Base-by-base conservation (phyloP, 2,888 invertebrate genomes). In the Hoplodrina blanda region DNA sequence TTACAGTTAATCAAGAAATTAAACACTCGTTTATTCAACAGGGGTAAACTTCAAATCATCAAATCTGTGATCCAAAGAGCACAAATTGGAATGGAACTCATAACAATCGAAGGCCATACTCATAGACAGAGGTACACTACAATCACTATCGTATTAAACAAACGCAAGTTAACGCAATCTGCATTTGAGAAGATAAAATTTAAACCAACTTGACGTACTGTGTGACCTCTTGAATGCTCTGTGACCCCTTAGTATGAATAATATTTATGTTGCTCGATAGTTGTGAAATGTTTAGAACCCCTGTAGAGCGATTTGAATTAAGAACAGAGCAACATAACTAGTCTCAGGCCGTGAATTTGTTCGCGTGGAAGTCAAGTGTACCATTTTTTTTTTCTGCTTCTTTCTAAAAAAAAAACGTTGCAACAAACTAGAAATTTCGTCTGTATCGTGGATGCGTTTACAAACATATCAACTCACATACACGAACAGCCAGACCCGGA, bases 71-170 rank as follows among this genome's bases (percentile, higher is more conserved):
- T 33, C 44, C 19, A 50, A 25, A n/a, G n/a, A 53, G 6, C 19
- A 52, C 8, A n/a, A 4, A 53, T 49, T 53, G 13, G 25, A 65
- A 30, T 19, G 53, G 25, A 50, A 46, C 33, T 59, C 49, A 25
- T 19, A 30, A 4, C n/a, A 60, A 62, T 63, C 17, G 52, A 78
- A 78, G 78, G 76, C 44, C 15, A 20, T 15, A 41, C 46, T 20
- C 30, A 53, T 13, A 41, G 30, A n/a, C n/a, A 33, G 4, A 57
- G 19, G 37, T 41, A 50, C 17, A 50, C 2, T 5, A 65, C 57
- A 59, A 57, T 59, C 50, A 49, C 20, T 20, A 10, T 17, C 20
- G 5, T 25, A 37, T 15, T 20, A 33, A 49, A 59, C 49, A 50
- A 10, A 4, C 63, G 19, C 7, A 7, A 66, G 20, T 33, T 52